These are phyloP conservation scores for Harpagifer antarcticus DNA, from an alignment of 2,797 vertebrate species.

Conservation along the genomic window DNA sequence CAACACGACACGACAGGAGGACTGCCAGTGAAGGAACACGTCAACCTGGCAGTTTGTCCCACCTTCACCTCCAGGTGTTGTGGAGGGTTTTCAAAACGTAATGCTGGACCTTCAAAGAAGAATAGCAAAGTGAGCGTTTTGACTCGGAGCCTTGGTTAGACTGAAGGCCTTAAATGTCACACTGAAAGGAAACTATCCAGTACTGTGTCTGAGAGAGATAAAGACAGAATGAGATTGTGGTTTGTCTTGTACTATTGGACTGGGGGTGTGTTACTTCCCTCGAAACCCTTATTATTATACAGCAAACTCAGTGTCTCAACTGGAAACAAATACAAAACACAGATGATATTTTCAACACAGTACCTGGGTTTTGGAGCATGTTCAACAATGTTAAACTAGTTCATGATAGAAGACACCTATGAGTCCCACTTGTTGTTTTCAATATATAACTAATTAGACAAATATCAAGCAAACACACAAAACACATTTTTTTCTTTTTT, in stretches of 20 bases:
- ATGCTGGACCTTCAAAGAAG: conserved; percentile 60
- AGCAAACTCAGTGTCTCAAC: conserved; percentile 32
- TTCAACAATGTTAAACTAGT: conserved; percentile 10
- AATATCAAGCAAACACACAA: conserved; percentile 10
- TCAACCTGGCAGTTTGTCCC: conserved; percentile 76
- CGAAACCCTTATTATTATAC: conserved; percentile 43
- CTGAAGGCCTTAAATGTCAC: background rate
- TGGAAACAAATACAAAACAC: conserved; percentile 59
- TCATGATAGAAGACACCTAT: background rate
- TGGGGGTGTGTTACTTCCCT: background rate
- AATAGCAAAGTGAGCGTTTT: conserved; percentile 21
- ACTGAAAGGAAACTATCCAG: conserved; percentile 44
- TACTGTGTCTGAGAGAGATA: conserved; percentile 57
- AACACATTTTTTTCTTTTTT: background rate
- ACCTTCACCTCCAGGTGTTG: conserved; percentile 75
- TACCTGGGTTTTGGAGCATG: conserved; percentile 40
- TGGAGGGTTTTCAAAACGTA: conserved; percentile 76
- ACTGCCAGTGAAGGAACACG: conserved; percentile 78
- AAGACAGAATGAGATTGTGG: conserved; percentile 31
- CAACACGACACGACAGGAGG: conserved; percentile 85
- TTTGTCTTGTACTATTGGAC: conserved; percentile 1
- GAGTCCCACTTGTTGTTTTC: background rate
- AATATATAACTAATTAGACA: conserved; percentile 3
- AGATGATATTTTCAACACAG: conserved; percentile 13
- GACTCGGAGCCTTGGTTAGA: background rate